Percentiles rank a stretch among this genome's conserved stretches.
Evolutionary conservation across 2,113 vertebrate species (phyloP).

Genomic region (Edolisoma coerulescens): DNA sequence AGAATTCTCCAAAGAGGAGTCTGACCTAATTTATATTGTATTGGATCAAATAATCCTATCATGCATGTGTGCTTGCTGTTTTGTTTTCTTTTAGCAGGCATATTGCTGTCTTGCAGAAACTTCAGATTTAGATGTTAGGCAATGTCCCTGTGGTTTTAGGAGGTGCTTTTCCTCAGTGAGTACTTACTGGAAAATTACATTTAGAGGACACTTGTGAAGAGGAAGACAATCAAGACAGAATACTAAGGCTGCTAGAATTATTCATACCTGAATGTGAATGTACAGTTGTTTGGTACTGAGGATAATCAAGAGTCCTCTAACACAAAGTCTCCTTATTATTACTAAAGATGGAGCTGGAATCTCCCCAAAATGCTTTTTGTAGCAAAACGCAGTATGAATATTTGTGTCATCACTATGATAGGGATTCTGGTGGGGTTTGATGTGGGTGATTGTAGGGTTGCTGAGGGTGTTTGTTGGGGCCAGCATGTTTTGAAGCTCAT

Average conservation of each 20-base stretch:
- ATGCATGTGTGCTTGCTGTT: neutral
- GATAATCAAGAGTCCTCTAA: neutral
- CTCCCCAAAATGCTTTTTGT: neutral
- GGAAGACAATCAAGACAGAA: neutral
- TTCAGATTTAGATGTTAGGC: neutral
- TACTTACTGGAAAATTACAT: neutral
- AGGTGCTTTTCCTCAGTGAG: neutral
- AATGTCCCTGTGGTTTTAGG: neutral
- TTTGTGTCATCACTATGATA: neutral
- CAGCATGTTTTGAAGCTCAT: neutral
- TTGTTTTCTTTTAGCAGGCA: conserved; percentile 9
- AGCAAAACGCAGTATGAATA: neutral
- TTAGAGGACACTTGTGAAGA: neutral
- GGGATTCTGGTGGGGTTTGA: neutral
- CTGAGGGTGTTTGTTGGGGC: neutral
- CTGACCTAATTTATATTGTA: conserved; percentile 58
- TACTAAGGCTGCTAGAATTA: neutral
- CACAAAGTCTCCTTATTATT: neutral
- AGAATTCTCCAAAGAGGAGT: conserved; percentile 42
- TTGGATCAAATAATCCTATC: conserved; percentile 47
- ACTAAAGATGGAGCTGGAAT: neutral
- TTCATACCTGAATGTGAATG: neutral
- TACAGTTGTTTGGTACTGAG: neutral
- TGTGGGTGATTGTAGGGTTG: neutral
- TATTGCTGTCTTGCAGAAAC: conserved; percentile 2